Evolutionary conservation across 2,113 vertebrate species (phyloP), one percentile per base, ranked within the genome.

Genomic region (Dryoscopus gambensis): DNA sequence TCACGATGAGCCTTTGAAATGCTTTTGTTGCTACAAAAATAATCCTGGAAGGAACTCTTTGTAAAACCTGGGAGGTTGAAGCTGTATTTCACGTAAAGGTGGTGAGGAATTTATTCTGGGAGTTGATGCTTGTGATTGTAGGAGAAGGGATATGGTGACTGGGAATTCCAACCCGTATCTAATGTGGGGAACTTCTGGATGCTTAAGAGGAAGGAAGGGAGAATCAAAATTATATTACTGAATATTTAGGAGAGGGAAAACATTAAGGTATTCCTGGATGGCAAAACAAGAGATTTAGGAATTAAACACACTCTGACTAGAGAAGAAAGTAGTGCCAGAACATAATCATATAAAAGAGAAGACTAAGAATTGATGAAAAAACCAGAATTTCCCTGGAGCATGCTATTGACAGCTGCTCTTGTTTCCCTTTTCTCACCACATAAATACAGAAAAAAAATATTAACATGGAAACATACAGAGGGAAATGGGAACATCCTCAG

Each of bases 401-500:
- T 87, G 35, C 35, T 74, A 47, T 44, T 77, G 59, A 80, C 77
- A 83, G 52, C 62, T 92, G 50, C 31, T 90, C 77, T 6, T 33
- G 2, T 68, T 86, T 82, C 40, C 33, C 37, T 68, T 84, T 86
- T 79, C 68, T 87, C 44, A 84, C 33, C 35, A 62, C 84, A 42
- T 40, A 97, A 80, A 90, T 50, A 63, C 11, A 82, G 27, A 59
- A 69, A 63, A 65, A 67, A 89, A 59, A 47, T 10, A 56, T 25
- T 27, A 50, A 68, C n/a, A 19, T 63, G 73, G 42, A 79, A 89
- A 87, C 63, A 67, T 52, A 39, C n/a, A 71, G 49, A 49, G 31
- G 63, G 69, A 94, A 93, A 95, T 78, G 56, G 56, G 85, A 83
- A 93, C 89, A 95, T 91, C 86, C 68, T 79, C 85, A 95, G 87